Conservation (phyloP, 2,888 invertebrate genomes). For the Epsilonema sp. region DNA sequence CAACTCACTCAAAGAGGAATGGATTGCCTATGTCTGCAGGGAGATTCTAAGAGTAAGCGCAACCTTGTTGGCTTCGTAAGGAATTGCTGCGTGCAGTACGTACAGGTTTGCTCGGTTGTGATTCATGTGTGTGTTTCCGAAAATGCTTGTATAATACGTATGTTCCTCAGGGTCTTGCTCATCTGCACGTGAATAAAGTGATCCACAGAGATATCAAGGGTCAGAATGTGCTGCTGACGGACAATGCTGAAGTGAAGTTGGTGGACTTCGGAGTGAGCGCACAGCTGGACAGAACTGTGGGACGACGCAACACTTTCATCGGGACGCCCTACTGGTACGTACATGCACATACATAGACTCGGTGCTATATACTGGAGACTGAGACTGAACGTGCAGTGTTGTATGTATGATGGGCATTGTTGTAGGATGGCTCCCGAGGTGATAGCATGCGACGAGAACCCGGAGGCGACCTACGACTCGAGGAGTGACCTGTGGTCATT, state of each 20-base stretch:
- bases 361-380: background rate
- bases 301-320: slow-evolving; percentile 93
- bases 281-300: slow-evolving; percentile 94
- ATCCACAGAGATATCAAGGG: slow-evolving; percentile 96
- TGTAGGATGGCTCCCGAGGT: slow-evolving; percentile 96
- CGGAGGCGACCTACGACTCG: slow-evolving; percentile 93
- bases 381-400: background rate
- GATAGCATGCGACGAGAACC: slow-evolving; percentile 98
- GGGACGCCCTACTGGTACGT: slow-evolving; percentile 44
- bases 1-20: slow-evolving; percentile 91
- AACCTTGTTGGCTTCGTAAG: no score
- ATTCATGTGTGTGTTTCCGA: no score
- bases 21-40: slow-evolving; percentile 94
- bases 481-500: slow-evolving; percentile 43
- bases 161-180: slow-evolving; percentile 77
- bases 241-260: slow-evolving; percentile 97
- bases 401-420: no score
- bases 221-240: slow-evolving; percentile 94
- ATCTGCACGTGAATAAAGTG: slow-evolving; percentile 93
- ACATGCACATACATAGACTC: no score
- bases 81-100: no score
- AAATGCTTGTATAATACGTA: no score
- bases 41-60: slow-evolving; percentile 46
- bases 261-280: slow-evolving; percentile 99
- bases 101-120: no score